Conservation (phyloP, 2,113 vertebrate species). For the Takifugu flavidus region DNA sequence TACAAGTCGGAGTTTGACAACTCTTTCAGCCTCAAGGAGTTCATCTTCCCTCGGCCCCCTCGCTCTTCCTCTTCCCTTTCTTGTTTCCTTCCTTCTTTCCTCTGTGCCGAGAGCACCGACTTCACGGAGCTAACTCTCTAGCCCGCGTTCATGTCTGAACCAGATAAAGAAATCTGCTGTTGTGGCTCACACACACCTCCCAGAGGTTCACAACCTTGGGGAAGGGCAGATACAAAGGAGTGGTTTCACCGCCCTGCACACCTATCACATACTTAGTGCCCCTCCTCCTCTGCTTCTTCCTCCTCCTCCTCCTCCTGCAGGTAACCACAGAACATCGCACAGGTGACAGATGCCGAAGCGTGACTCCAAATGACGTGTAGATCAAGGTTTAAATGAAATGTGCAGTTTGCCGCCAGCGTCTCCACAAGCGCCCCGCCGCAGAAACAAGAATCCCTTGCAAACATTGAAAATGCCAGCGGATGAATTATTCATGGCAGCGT, state of each 20-base stretch:
- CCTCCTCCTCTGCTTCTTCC: slow-evolving; percentile 38
- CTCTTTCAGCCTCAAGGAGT: slow-evolving; percentile 86
- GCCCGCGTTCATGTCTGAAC: not conserved
- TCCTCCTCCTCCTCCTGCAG: slow-evolving; percentile 47
- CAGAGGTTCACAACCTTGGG: slow-evolving; percentile 73
- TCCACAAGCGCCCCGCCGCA: slow-evolving; percentile 8
- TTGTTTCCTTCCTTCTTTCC: slow-evolving; percentile 10
- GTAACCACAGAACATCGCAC: slow-evolving; percentile 34
- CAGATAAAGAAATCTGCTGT: slow-evolving; percentile 33
- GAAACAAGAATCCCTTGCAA: slow-evolving; percentile 42
- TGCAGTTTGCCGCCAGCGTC: no score
- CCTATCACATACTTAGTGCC: slow-evolving; percentile 67
- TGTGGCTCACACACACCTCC: slow-evolving; percentile 64
- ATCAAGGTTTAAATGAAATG: no score
- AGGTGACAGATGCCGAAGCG: not conserved
- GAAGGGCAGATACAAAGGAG: slow-evolving; percentile 68
- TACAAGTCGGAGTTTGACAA: slow-evolving; percentile 90
- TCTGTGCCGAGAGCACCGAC: not conserved
- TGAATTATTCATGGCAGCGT: slow-evolving; percentile 57
- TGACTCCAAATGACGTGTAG: not conserved
- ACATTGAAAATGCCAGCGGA: slow-evolving; percentile 41
- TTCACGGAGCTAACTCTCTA: not conserved
- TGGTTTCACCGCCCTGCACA: slow-evolving; percentile 71
- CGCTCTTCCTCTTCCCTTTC: slow-evolving; percentile 28
- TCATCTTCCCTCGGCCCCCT: slow-evolving; percentile 83